These are phyloP conservation scores for Enteromius viviparus DNA, from an alignment of 2,797 vertebrate genomes.

Conservation along the genomic window DNA sequence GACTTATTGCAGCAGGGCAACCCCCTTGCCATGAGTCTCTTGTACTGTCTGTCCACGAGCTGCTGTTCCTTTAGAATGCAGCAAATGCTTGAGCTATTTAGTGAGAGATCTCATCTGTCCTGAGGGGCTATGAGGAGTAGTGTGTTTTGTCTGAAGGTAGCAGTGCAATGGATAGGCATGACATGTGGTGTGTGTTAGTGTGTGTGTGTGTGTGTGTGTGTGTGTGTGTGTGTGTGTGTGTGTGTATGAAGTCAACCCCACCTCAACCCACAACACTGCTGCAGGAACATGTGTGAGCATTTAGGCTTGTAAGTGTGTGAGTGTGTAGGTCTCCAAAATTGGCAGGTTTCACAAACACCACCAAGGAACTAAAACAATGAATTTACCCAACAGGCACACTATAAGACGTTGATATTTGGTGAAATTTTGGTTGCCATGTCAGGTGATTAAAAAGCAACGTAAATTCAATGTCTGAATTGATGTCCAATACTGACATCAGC, in stretches of 20 bases:
- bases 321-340: neutral
- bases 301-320: neutral
- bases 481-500: too few species aligned
- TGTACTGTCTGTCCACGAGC: neutral
- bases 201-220: constrained; percentile 24
- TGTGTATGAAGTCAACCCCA: constrained; percentile 15
- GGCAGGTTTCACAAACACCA: neutral
- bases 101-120: constrained; percentile 67
- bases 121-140: constrained; percentile 51
- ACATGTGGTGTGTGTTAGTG: neutral
- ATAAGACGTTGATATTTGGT: too few species aligned
- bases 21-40: neutral
- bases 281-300: neutral
- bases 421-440: too few species aligned
- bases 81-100: constrained; percentile 62
- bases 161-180: constrained; percentile 57
- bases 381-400: too few species aligned
- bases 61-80: constrained; percentile 36
- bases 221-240: constrained; percentile 9
- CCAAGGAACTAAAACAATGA: neutral
- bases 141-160: constrained; percentile 69
- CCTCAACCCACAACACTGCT: neutral
- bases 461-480: too few species aligned
- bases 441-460: too few species aligned
- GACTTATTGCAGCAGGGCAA: neutral